These are phyloP conservation scores for Podilymbus podiceps DNA, from an alignment of 2,113 vertebrate species.

Conservation along the genomic window DNA sequence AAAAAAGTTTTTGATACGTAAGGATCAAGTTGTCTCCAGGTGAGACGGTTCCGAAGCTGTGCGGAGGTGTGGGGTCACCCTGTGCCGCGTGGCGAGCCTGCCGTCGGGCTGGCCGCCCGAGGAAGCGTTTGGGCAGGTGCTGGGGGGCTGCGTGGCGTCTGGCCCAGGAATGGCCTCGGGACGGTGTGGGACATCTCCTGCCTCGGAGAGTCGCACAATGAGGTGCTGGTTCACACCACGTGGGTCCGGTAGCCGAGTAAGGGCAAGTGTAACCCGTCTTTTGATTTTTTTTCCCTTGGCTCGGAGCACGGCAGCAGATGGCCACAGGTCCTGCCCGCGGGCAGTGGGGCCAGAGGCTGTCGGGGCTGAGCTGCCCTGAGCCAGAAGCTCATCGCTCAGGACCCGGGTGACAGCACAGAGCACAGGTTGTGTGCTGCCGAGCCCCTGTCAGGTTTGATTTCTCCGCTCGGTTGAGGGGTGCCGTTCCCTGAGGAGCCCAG, in stretches of 20 bases:
- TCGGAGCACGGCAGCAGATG: rapidly evolving
- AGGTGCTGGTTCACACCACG: rapidly evolving
- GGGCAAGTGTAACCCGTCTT: not conserved
- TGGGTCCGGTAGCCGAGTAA: not conserved
- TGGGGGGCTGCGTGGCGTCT: no score
- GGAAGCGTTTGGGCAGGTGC: no score
- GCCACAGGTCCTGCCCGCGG: not conserved
- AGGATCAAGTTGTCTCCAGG: rapidly evolving
- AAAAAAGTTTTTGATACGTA: rapidly evolving
- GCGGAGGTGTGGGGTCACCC: rapidly evolving
- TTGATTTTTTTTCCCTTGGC: no score
- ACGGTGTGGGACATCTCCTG: not conserved
- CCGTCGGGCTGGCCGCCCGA: rapidly evolving
- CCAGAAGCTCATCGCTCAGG: not conserved
- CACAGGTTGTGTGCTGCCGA: rapidly evolving
- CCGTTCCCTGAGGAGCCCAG: not conserved
- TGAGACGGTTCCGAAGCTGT: rapidly evolving
- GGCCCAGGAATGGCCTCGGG: rapidly evolving
- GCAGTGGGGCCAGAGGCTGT: not conserved
- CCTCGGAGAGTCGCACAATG: rapidly evolving
- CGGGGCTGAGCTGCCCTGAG: not conserved
- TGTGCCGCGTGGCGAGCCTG: not conserved
- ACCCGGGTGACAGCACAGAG: not conserved
- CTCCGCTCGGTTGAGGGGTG: rapidly evolving
- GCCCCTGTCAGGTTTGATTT: not conserved